These are phyloP conservation scores for Hololepta plana DNA, from an alignment of 2,888 invertebrate genomes.

Conservation along the genomic window DNA sequence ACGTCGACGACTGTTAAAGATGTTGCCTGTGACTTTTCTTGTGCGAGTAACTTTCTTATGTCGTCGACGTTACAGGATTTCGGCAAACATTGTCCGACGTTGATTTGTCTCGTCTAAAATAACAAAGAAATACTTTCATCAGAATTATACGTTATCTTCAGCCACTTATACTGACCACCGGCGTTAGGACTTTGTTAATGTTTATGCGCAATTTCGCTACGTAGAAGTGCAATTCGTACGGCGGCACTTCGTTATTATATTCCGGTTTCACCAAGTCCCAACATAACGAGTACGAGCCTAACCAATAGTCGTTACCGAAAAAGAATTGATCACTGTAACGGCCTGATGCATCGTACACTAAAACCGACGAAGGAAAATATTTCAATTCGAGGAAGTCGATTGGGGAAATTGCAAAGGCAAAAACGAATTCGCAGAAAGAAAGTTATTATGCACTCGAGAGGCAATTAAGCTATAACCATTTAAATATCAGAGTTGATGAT, in stretches of 20 bases:
- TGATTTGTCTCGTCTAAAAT: slow-evolving; percentile 43
- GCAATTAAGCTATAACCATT: too few species aligned
- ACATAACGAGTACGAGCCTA: slow-evolving; percentile 55
- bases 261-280: slow-evolving; percentile 38
- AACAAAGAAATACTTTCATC: slow-evolving; percentile 1
- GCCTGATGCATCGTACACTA: slow-evolving; percentile 68
- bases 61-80: slow-evolving; percentile 41
- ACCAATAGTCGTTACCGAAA: slow-evolving; percentile 69
- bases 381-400: too few species aligned
- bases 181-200: slow-evolving; percentile 20
- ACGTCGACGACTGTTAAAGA: slow-evolving; percentile 36
- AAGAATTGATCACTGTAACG: slow-evolving; percentile 58
- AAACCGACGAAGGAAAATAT: too few species aligned
- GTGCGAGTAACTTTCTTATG: slow-evolving; percentile 26
- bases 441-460: too few species aligned
- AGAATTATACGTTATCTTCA: too few species aligned
- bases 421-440: too few species aligned
- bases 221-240: slow-evolving; percentile 40
- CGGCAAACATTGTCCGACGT: slow-evolving; percentile 61
- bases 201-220: slow-evolving; percentile 31
- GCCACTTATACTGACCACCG: slow-evolving; percentile 22
- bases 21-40: slow-evolving; percentile 20
- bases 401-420: too few species aligned
- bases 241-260: slow-evolving; percentile 35
- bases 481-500: too few species aligned